Evolutionary conservation across 2,888 invertebrate genomes (phyloP).

Genomic region (Pharmacophagus antenor): DNA sequence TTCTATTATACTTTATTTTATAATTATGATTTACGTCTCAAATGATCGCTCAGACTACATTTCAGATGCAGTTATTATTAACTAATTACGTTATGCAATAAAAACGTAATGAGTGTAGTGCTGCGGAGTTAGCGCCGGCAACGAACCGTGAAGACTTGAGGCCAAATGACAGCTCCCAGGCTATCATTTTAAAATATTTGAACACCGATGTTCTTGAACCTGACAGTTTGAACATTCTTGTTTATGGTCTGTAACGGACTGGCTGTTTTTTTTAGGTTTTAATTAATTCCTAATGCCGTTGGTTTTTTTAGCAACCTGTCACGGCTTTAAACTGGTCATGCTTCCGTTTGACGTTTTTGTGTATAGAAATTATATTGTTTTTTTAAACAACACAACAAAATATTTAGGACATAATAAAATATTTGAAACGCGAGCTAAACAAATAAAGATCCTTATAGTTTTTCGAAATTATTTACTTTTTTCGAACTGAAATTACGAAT

Average conservation of each 20-base stretch:
- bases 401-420: no score
- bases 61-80: neutral
- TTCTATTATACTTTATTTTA: no score
- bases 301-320: neutral
- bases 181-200: neutral
- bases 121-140: neutral
- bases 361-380: no score
- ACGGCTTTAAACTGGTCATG: neutral
- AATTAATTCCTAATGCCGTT: neutral
- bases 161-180: neutral
- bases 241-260: neutral
- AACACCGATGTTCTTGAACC: neutral
- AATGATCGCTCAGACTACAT: neutral
- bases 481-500: no score
- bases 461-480: no score
- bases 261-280: neutral
- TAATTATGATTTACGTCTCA: neutral
- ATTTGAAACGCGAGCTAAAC: no score
- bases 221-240: neutral
- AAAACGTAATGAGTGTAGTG: neutral
- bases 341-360: no score
- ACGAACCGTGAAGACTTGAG: neutral
- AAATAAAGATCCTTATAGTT: no score
- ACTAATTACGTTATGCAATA: conserved; percentile 3
- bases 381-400: no score